Percentiles rank a stretch among this genome's conserved stretches.
Evolutionary conservation across 2,888 invertebrate species (phyloP).

Genomic region (Entomobrya multifasciata): DNA sequence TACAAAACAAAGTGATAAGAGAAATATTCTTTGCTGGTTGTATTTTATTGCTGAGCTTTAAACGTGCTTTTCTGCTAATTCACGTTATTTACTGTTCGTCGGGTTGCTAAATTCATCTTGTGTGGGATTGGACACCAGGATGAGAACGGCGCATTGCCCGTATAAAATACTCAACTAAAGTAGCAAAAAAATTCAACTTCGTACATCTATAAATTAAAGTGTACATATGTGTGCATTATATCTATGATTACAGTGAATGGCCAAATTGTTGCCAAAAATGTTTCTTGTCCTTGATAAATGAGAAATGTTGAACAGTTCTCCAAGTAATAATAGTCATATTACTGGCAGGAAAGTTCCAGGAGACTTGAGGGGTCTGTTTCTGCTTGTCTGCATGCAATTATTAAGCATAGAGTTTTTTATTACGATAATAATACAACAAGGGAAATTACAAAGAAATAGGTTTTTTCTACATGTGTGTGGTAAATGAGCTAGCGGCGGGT

Average conservation of each 20-base stretch:
- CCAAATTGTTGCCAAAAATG: conserved; percentile 24
- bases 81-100: conserved; percentile 54
- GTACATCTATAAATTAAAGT: not conserved
- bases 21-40: conserved; percentile 29
- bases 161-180: too few species aligned
- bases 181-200: not conserved
- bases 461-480: not conserved
- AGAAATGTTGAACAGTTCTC: conserved; percentile 33
- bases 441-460: conserved; percentile 17
- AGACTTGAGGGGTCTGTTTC: not conserved
- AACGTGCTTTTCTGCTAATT: conserved; percentile 58
- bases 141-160: not conserved
- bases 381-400: conserved; percentile 5
- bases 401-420: conserved; percentile 13
- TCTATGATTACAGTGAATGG: conserved; percentile 21
- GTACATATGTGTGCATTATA: too few species aligned
- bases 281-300: conserved; percentile 30
- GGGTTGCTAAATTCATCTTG: conserved; percentile 57
- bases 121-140: conserved; percentile 28
- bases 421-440: conserved; percentile 25
- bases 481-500: conserved; percentile 38
- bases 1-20: conserved; percentile 57
- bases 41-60: conserved; percentile 51
- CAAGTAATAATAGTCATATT: conserved; percentile 39
- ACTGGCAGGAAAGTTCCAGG: conserved; percentile 25